A percentile compares a stretch with the other conserved stretches of the same genome.
Evolutionary conservation across 2,888 invertebrate species (phyloP).

Genomic region (Lissonota sp.): DNA sequence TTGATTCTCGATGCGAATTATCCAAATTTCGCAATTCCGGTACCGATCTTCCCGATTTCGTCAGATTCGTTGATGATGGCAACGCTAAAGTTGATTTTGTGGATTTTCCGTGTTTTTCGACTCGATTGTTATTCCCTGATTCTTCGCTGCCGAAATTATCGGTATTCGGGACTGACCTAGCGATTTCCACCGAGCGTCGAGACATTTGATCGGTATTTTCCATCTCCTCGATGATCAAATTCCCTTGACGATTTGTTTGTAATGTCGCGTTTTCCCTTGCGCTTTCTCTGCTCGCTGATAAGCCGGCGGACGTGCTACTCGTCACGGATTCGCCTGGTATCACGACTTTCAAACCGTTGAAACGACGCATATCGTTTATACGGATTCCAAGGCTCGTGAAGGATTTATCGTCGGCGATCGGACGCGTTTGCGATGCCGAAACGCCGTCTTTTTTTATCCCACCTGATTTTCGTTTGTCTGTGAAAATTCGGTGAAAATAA

Average conservation of each 20-base stretch:
- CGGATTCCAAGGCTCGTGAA: constrained; percentile 11
- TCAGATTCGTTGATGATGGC: background rate
- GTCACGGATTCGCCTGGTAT: constrained; percentile 4
- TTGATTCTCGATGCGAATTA: background rate
- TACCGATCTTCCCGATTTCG: background rate
- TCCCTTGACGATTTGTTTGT: background rate
- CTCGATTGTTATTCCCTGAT: background rate
- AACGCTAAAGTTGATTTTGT: background rate
- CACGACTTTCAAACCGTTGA: constrained; percentile 36
- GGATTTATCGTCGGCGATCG: constrained; percentile 15
- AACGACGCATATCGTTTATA: constrained; percentile 27
- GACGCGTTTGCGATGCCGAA: constrained; percentile 8
- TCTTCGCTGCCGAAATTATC: background rate
- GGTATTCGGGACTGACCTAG: background rate
- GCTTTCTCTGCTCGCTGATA: constrained; percentile 6
- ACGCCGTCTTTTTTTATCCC: constrained; percentile 2
- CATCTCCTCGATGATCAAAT: background rate
- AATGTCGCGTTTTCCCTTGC: background rate
- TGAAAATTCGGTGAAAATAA: background rate
- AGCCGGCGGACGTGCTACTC: background rate
- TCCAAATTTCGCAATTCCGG: background rate
- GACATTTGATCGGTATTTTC: background rate
- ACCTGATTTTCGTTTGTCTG: constrained; percentile 39
- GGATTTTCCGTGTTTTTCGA: background rate
- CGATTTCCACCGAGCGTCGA: background rate